phyloP scores from a whole-genome alignment of 2,797 vertebrate genomes.

The Antennarius maculatus region DNA sequence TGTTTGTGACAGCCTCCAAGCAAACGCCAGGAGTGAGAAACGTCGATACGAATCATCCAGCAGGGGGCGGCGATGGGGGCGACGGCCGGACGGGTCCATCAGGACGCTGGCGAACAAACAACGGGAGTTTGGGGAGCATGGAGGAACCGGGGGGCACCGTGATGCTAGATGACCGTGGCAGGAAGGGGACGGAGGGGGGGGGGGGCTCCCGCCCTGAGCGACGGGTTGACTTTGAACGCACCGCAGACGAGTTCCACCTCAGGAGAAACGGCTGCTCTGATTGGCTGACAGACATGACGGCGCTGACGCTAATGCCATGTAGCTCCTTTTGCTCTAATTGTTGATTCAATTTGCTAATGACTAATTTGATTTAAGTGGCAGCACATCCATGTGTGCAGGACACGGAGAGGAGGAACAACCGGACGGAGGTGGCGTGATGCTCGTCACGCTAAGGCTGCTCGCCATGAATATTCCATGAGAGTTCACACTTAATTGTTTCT shows the following conservation, averaged over 20 bases:
- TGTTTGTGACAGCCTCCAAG: slow-evolving; percentile 90
- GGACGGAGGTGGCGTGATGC: slow-evolving; percentile 79
- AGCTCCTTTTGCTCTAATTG: slow-evolving; percentile 88
- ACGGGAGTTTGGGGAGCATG: slow-evolving; percentile 66
- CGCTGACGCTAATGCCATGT: slow-evolving; percentile 87
- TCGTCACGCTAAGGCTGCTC: slow-evolving; percentile 80
- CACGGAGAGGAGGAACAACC: slow-evolving; percentile 62
- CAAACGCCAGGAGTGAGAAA: slow-evolving; percentile 83
- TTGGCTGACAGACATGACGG: slow-evolving; percentile 78
- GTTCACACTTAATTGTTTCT: slow-evolving; percentile 87
- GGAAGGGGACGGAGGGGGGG: slow-evolving; percentile 52
- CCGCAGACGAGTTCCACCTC: slow-evolving; percentile 64
- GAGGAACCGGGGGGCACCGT: slow-evolving; percentile 47
- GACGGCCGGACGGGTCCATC: slow-evolving; percentile 75
- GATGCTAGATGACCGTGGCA: slow-evolving; percentile 75
- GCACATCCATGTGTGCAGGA: slow-evolving; percentile 80
- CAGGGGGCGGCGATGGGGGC: slow-evolving; percentile 69
- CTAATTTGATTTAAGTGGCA: slow-evolving; percentile 92
- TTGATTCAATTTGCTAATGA: slow-evolving; percentile 89
- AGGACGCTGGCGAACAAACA: slow-evolving; percentile 79
- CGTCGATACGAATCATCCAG: slow-evolving; percentile 85
- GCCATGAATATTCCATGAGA: slow-evolving; percentile 85
- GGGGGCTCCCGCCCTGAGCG: slow-evolving; percentile 72
- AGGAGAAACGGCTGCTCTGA: slow-evolving; percentile 73
- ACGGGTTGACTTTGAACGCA: slow-evolving; percentile 68